Conservation (phyloP, 2,888 invertebrate genomes). For the Hymenopus coronatus region DNA sequence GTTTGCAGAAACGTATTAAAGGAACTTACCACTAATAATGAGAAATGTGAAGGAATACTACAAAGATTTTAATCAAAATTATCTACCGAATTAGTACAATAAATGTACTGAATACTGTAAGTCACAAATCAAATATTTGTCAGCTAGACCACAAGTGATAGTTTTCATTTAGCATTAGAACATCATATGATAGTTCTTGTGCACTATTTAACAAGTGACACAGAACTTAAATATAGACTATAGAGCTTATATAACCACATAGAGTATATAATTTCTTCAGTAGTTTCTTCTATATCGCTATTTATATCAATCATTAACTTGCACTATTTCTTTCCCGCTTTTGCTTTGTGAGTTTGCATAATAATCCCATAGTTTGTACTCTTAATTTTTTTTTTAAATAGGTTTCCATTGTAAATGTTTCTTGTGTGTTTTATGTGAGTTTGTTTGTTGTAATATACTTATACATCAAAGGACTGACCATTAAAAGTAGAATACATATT, state of each 20-base stretch:
- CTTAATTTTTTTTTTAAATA: not conserved
- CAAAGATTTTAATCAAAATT: too few species aligned
- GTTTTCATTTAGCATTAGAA: not conserved
- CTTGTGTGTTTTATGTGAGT: not conserved
- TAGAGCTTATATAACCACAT: not conserved
- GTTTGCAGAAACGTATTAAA: too few species aligned
- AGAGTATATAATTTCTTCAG: not conserved
- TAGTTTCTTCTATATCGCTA: not conserved
- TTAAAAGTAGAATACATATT: not conserved
- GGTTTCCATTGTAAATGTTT: not conserved
- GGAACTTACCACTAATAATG: too few species aligned
- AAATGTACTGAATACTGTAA: not conserved
- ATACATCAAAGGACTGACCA: not conserved
- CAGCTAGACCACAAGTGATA: not conserved
- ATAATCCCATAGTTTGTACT: not conserved
- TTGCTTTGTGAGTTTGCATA: not conserved
- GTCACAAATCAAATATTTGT: not conserved
- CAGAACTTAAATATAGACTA: not conserved
- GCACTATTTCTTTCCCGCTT: not conserved
- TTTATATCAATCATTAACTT: not conserved
- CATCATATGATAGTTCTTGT: not conserved
- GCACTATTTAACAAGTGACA: not conserved
- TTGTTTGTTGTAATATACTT: not conserved
- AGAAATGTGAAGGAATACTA: too few species aligned
- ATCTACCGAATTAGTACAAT: too few species aligned